Evolutionary conservation across 2,113 vertebrate species (phyloP), one percentile per base, ranked within the genome.

Genomic region (Tetrao urogallus): DNA sequence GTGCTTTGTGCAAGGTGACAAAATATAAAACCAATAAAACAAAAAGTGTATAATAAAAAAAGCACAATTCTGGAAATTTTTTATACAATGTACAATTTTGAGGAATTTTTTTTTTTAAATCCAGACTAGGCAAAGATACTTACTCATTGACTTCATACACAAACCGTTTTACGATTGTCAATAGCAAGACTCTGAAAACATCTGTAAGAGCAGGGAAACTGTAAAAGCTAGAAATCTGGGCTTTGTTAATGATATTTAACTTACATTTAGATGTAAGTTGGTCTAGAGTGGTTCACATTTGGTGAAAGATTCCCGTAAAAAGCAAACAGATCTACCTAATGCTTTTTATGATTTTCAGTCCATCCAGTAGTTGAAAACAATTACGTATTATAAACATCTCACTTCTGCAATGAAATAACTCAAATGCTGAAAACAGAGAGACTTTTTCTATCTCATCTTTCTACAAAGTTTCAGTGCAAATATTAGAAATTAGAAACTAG

Each of bases 151-250:
- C 94, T 97, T 94, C 94, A 95, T 38, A 95, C 93, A 96, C 93
- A 97, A 97, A 97, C 91, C 79, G 94, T 94, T 96, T 91, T 95
- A 94, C 85, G 94, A 94, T 95, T 96, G 94, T 95, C 95, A 97
- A 91, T 92, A 93, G 94, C 86, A 96, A 94, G 88, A 93, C 75
- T 95, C 89, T 95, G 89, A 96, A 96, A 95, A 97, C 76, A 97
- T 95, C 95, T 93, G 95, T 95, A 93, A 95, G 93, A 95, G 94
- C 93, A 96, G 95, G 91, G 91, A 96, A 97, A 95, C 93, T 96
- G 88, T 93, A 96, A 96, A 94, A 94, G 91, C 92, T 97, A 94
- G 79, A 93, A 93, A 88, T 96, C 93, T 92, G 90, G 60, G 60
- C 86, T 96, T 95, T 24, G 74, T 66, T 84, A 92, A 78, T 67